These are phyloP conservation scores for Cheilosia vernalis DNA, from an alignment of 2,888 invertebrate genomes.

Conservation along the genomic window DNA sequence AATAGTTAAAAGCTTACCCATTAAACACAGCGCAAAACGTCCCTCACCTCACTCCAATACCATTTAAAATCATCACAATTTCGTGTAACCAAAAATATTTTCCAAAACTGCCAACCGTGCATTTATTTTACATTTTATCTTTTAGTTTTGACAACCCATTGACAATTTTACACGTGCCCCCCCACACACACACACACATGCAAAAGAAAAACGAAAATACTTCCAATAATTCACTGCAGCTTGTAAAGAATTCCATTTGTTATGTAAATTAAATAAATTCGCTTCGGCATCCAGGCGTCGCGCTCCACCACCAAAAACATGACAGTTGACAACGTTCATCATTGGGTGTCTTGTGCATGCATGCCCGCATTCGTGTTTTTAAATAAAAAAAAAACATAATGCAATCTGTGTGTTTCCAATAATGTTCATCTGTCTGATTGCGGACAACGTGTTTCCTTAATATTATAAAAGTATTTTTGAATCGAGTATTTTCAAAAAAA, in stretches of 20 bases:
- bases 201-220: too few species aligned
- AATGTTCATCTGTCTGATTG: constrained; percentile 55
- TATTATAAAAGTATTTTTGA: constrained; percentile 12
- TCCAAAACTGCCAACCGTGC: too few species aligned
- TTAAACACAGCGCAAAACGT: too few species aligned
- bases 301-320: constrained; percentile 29
- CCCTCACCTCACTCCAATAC: too few species aligned
- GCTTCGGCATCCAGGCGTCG: constrained; percentile 23
- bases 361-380: constrained; percentile 29
- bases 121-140: too few species aligned
- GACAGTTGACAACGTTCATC: constrained; percentile 72
- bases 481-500: neutral
- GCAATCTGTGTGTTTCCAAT: constrained; percentile 51
- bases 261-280: constrained; percentile 55
- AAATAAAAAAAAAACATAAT: constrained; percentile 34
- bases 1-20: too few species aligned
- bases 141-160: too few species aligned
- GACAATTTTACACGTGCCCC: too few species aligned
- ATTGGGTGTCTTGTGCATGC: constrained; percentile 30
- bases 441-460: constrained; percentile 23
- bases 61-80: too few species aligned
- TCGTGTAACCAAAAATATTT: too few species aligned
- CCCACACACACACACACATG: too few species aligned
- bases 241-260: constrained; percentile 40
- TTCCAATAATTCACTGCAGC: neutral